Base-by-base conservation (phyloP, 1,140 invertebrate species). In the Megathymus violae region DNA sequence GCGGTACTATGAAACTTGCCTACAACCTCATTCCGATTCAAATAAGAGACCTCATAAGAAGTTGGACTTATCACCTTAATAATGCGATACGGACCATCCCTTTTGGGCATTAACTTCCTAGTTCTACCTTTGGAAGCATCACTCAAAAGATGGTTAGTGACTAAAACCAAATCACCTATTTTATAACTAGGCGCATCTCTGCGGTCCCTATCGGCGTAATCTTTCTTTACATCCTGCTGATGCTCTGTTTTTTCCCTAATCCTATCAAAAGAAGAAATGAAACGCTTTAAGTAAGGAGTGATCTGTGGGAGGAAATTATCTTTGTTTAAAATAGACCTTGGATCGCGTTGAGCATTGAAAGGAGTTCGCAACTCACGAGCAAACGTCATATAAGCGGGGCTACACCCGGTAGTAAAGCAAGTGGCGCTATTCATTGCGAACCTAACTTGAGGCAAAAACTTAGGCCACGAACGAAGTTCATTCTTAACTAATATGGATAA, bases 11-110 rank as follows among this genome's bases (percentile, higher is more conserved):
- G 27, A 9, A 31, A 31, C 9, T 31, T 31, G 7, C 27, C 27
- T 31, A 31, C 9, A 9, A 31, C 27, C 9, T 31, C 27, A 9
- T 31, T 1, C 27, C 27, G 4, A 31, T 31, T 10, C 27, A 10
- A 31, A 31, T 31, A 31, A 31, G 27, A 31, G 14, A 47, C 38
- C 5, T 41, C 54, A 59, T 56, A 81, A 71, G 85, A 76, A 74
- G 89, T 66, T 15, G 63, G 64, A 61, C 63, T 67, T 10, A 58
- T 22, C 22, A 52, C 59, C 10, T 51, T 60, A 4, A 13, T 16
- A 25, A 76, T 56, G 16, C 41, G 7, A 38, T 76, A 67, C 9
- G 67, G 64, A 17, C 65, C 66, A 63, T 74, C 65, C 11, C 59
- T 44, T 48, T 36, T 72, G 13, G 66, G 69, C 4, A 46, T n/a